Base-by-base conservation (phyloP, 2,113 vertebrate genomes). In the Barbus barbus region DNA sequence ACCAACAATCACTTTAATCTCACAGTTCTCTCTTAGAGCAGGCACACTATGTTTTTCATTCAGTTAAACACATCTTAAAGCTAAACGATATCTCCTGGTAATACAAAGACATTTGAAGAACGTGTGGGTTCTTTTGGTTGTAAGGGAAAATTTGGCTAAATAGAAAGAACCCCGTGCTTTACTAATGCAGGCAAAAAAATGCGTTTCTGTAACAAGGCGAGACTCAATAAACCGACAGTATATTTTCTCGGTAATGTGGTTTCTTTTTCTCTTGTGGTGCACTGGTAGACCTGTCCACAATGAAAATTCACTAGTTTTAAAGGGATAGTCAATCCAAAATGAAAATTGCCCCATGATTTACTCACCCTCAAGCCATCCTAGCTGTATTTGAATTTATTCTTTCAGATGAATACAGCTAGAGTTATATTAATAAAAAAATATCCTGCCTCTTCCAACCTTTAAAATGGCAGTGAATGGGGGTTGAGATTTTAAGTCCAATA, bases 21-120 rank as follows among this genome's bases (percentile, higher is more conserved):
- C 33, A 41, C 61, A 61, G n/a, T 26, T 63, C 56, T 69, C 61
- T 77, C 78, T 67, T 46, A 82, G 73, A 87, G 51, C 83, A 84
- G 83, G 72, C 82, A 84, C 71, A 36, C 71, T 65, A n/a, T n/a
- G n/a, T n/a, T 63, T 65, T 74, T 75, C 69, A 78, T 48, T 86
- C 61, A 80, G 16, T 83, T 53, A 41, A 41, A 41, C 56, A 63
- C n/a, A 80, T 67, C 60, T 63, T 80, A 79, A 78, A 84, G 58
- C n/a, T 20, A 78, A 78, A 78, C 46, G 33, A 48, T 61, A 61
- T 83, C n/a, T 22, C 61, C 41, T 69, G 18, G 65, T 13, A 53
- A 83, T 31, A 78, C 22, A 46, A 28, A 81, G 22, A 69, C 51
- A 69, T 60, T 60, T 78, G 38, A 9, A 36, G 5, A 71, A 71